A percentile compares a stretch with the other conserved stretches of the same genome.
These are phyloP conservation scores for Masnerella sp. DNA, from an alignment of 2,888 invertebrate species.

Conservation along the genomic window DNA sequence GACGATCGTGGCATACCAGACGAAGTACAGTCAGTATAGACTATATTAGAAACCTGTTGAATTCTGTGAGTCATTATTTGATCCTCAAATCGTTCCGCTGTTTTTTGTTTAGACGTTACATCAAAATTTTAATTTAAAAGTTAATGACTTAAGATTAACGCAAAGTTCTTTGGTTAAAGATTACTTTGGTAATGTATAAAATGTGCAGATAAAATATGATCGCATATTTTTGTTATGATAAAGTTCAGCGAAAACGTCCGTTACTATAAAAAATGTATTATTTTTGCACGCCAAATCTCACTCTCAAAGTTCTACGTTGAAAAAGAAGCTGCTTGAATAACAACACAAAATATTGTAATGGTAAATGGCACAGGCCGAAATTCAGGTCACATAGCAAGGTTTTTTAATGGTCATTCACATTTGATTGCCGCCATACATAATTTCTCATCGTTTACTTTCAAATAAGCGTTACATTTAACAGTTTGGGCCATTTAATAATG, in stretches of 20 bases:
- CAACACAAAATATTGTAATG: conserved; percentile 52
- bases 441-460: conserved; percentile 57
- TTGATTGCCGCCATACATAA: conserved; percentile 52
- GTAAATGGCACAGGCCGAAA: conserved; percentile 37
- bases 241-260: conserved; percentile 77
- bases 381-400: conserved; percentile 57
- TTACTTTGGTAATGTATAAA: not conserved
- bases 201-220: not conserved
- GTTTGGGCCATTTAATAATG: conserved; percentile 34
- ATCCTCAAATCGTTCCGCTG: conserved; percentile 36
- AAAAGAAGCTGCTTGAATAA: conserved; percentile 50
- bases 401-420: conserved; percentile 58
- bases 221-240: too few species aligned
- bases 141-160: too few species aligned
- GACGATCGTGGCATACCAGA: conserved; percentile 40
- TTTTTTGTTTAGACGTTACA: too few species aligned
- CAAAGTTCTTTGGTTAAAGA: not conserved
- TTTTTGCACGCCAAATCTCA: too few species aligned
- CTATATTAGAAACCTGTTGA: conserved; percentile 60
- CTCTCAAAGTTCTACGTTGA: conserved; percentile 54
- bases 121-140: too few species aligned
- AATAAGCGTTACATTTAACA: conserved; percentile 53
- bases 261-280: too few species aligned
- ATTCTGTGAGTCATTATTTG: conserved; percentile 39
- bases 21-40: conserved; percentile 57